Conservation (phyloP, 1,140 invertebrate genomes). For the Ladona fulva region DNA sequence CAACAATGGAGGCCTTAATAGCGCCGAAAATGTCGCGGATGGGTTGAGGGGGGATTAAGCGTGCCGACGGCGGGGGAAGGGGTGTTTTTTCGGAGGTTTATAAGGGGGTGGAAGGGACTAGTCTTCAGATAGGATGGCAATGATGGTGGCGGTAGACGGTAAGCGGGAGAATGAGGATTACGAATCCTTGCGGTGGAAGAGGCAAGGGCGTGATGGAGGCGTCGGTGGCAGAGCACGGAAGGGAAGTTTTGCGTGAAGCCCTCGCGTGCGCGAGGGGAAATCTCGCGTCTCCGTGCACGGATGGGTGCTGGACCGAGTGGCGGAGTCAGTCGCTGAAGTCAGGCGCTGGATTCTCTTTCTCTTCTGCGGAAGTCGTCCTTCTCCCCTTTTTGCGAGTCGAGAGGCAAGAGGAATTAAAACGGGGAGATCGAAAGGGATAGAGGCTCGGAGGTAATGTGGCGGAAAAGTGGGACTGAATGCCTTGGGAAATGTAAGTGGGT, state of each 20-base stretch:
- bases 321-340: neutral
- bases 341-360: neutral
- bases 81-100: neutral
- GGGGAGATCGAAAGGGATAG: no score
- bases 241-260: no score
- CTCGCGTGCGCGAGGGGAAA: neutral
- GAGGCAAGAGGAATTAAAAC: no score
- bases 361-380: no score
- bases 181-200: neutral
- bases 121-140: neutral
- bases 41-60: neutral
- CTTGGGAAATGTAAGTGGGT: no score
- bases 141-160: neutral
- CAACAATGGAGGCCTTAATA: slow-evolving; percentile 5
- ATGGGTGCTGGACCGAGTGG: no score
- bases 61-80: neutral
- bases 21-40: slow-evolving; percentile 1
- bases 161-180: neutral
- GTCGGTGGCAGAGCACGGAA: neutral
- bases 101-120: neutral
- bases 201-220: neutral
- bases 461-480: neutral
- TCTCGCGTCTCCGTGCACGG: neutral
- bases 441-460: neutral
- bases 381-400: no score